Evolutionary conservation across 2,888 invertebrate species (phyloP).

Genomic region (Teinopalpus imperialis): DNA sequence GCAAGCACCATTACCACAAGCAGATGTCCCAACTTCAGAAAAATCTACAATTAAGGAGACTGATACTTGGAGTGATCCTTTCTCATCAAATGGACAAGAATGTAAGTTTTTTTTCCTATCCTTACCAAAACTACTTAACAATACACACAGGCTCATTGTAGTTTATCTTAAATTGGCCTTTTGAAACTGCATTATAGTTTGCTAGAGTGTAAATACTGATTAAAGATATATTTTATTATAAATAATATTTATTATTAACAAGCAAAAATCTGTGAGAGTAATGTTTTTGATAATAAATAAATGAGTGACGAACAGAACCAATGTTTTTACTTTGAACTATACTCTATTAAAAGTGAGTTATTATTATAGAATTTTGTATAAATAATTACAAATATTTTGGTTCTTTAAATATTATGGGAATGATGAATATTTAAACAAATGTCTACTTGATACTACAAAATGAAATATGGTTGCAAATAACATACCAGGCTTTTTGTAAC

Average conservation of each 20-base stretch:
- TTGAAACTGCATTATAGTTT: background rate
- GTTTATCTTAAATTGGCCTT: conserved; percentile 2
- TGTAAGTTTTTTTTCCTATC: conserved; percentile 54
- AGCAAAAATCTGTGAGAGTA: background rate
- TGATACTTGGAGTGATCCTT: conserved; percentile 64
- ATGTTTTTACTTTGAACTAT: too few species aligned
- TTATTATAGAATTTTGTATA: too few species aligned
- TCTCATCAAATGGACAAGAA: conserved; percentile 71
- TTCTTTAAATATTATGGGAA: background rate
- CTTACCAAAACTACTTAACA: background rate
- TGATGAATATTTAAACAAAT: too few species aligned
- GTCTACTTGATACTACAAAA: background rate
- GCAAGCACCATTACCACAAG: conserved; percentile 55
- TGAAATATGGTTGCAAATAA: conserved; percentile 26
- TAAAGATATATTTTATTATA: background rate
- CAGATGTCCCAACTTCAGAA: conserved; percentile 44
- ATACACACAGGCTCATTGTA: conserved; percentile 8
- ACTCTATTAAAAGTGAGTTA: too few species aligned
- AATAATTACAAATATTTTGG: background rate
- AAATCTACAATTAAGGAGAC: conserved; percentile 43
- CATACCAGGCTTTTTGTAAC: conserved; percentile 33
- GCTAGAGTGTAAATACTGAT: too few species aligned
- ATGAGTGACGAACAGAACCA: too few species aligned
- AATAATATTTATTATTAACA: background rate
- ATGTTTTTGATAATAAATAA: background rate